Base-by-base conservation (phyloP, 2,113 vertebrate genomes). In the Nestor notabilis region DNA sequence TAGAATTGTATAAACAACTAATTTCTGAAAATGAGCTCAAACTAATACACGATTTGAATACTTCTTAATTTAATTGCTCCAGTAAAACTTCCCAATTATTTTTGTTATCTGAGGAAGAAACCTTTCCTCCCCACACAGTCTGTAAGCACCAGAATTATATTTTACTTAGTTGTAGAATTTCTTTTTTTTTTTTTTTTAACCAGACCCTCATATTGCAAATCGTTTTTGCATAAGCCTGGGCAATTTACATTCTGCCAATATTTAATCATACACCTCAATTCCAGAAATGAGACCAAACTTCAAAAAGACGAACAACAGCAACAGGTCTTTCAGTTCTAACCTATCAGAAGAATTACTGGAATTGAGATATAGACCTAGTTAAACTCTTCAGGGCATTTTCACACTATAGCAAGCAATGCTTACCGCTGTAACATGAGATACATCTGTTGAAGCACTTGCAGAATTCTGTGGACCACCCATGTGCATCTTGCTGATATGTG, bases 401-500 rank as follows among this genome's bases (percentile, higher is more conserved):
- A 75, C 35, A 64, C 23, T 44, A 47, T 3, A 86, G 7, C 3
- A 43, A 86, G 56, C 17, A 70, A 84, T 71, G 71, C 97, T 99
- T 98, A 99, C 99, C 96, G 93, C 95, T 64, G 98, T 92, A 87
- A 98, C 97, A 7, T 98, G 98, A 10, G 99, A 98, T 14, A 98
- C 98, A 79, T 99, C 98, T 16, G 97, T 8, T 16, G 97, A 86
- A 53, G 98, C 71, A 24, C 90, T 82, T 6, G 97, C 52, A 58
- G 98, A 75, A 61, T 93, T 97, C 65, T 98, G 98, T 13, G 98
- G 95, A 39, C 97, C 97, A 35, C 97, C 96, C 97, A 99, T 99
- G 94, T 99, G 99, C 99, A 99, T 99, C 98, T 99, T 99, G 98
- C 99, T 99, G 97, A 99, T 99, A 94, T 99, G 99, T 49, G 99